Conservation (phyloP, 2,888 invertebrate species). For the Aplocera efformata region DNA sequence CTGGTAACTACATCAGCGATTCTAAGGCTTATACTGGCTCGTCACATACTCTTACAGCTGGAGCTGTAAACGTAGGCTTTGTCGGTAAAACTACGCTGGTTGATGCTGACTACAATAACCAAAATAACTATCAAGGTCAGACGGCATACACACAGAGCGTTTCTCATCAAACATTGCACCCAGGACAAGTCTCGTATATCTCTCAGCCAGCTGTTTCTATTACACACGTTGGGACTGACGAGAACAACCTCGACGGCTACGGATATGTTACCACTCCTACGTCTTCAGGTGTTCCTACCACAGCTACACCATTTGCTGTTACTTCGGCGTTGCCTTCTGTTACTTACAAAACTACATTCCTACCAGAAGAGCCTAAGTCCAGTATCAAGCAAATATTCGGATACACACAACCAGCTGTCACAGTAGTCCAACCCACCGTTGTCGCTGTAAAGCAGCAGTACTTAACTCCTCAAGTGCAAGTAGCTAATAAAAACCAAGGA, state of each 20-base stretch:
- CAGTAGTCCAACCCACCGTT: constrained; percentile 62
- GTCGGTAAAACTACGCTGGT: constrained; percentile 73
- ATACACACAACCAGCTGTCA: constrained; percentile 63
- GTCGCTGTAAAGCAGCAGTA: constrained; percentile 46
- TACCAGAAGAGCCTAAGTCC: constrained; percentile 61
- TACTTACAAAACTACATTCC: constrained; percentile 60
- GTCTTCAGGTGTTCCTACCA: constrained; percentile 66
- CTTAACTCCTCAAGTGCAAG: constrained; percentile 48
- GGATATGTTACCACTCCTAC: constrained; percentile 63
- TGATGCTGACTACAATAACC: constrained; percentile 54
- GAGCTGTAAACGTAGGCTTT: constrained; percentile 70
- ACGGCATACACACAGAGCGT: constrained; percentile 38
- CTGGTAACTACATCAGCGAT: constrained; percentile 55
- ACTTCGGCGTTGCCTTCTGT: constrained; percentile 58
- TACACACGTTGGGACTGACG: constrained; percentile 60
- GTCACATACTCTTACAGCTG: constrained; percentile 67
- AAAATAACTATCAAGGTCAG: constrained; percentile 42
- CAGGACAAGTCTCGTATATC: constrained; percentile 49
- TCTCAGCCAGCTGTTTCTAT: constrained; percentile 64
- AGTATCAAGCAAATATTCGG: constrained; percentile 70
- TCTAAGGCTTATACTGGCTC: constrained; percentile 56
- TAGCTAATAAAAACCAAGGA: constrained; percentile 53
- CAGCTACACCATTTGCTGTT: constrained; percentile 62
- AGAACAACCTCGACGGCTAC: constrained; percentile 58
- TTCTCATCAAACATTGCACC: constrained; percentile 41